These are phyloP conservation scores for Hypomecis atomaria DNA, from an alignment of 2,888 invertebrate species.

Conservation along the genomic window DNA sequence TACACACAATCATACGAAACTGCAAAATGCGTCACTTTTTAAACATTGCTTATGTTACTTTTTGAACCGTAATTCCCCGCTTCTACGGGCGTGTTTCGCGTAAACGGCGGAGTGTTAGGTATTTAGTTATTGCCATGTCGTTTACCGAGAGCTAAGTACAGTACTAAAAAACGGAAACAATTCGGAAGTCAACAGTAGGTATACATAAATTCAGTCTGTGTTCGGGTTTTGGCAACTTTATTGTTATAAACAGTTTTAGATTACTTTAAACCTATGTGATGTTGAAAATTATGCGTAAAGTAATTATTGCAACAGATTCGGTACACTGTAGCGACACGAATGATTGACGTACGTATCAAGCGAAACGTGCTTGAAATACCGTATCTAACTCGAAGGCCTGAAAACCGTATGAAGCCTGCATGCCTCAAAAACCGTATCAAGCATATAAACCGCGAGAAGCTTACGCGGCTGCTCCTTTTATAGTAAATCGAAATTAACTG, in stretches of 20 bases:
- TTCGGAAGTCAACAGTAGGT: conserved; percentile 70
- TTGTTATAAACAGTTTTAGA: conserved; percentile 58
- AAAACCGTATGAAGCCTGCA: conserved; percentile 7
- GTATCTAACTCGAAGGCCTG: not conserved
- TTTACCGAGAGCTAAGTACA: conserved; percentile 41
- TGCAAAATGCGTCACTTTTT: conserved; percentile 29
- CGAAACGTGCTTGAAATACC: not conserved
- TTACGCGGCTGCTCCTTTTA: conserved; percentile 32
- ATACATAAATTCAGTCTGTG: conserved; percentile 82
- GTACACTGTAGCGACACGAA: conserved; percentile 37
- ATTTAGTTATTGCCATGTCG: conserved; percentile 39
- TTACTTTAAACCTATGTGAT: conserved; percentile 59
- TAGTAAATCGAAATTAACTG: conserved; percentile 44
- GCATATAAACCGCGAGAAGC: conserved; percentile 7
- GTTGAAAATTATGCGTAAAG: conserved; percentile 41
- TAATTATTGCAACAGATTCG: conserved; percentile 39
- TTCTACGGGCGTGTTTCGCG: conserved; percentile 7
- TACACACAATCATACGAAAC: conserved; percentile 16
- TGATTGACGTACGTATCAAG: conserved; percentile 25
- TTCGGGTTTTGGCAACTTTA: conserved; percentile 80
- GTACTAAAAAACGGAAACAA: conserved; percentile 56
- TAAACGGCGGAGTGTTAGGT: conserved; percentile 12
- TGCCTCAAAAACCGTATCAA: conserved; percentile 14
- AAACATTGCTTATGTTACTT: not conserved
- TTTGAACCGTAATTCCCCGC: conserved; percentile 4